Percentiles rank a stretch among this genome's conserved stretches.
Evolutionary conservation across 2,797 vertebrate genomes (phyloP).

Genomic region (Borostomias antarcticus): DNA sequence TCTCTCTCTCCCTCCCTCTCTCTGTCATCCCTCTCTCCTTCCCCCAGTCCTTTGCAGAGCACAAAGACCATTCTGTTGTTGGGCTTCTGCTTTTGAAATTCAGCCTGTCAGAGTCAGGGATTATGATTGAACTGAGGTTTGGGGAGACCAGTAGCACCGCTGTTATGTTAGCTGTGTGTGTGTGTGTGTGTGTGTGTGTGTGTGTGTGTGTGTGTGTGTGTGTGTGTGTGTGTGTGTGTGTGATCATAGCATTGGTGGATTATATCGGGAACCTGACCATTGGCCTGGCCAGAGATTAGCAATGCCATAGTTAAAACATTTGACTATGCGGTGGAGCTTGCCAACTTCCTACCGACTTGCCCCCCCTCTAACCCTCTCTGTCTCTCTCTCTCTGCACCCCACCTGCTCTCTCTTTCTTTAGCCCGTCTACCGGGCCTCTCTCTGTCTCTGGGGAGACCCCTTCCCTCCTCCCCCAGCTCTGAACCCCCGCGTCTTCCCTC

Average conservation of each 20-base stretch:
- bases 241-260: slow-evolving; percentile 39
- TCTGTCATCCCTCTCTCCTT: slow-evolving; percentile 3
- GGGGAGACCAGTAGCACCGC: background rate
- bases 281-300: slow-evolving; percentile 5
- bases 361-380: background rate
- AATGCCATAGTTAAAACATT: slow-evolving; percentile 5
- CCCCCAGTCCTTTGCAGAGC: slow-evolving; percentile 14
- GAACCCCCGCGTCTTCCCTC: background rate
- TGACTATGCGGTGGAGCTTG: background rate
- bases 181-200: slow-evolving; percentile 35
- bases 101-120: slow-evolving; percentile 26
- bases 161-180: no score
- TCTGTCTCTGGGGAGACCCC: background rate
- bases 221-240: slow-evolving; percentile 24
- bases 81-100: slow-evolving; percentile 32
- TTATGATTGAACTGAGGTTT: slow-evolving; percentile 23
- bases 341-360: background rate
- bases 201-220: slow-evolving; percentile 19
- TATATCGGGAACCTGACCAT: slow-evolving; percentile 32
- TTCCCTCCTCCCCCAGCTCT: slow-evolving; percentile 28
- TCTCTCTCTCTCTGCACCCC: slow-evolving; percentile 1
- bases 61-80: slow-evolving; percentile 32
- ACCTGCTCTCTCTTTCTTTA: slow-evolving; percentile 26
- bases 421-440: slow-evolving; percentile 10
- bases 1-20: background rate